Evolutionary conservation across 1,140 invertebrate genomes (phyloP).

Genomic region (Orussus abietinus): DNA sequence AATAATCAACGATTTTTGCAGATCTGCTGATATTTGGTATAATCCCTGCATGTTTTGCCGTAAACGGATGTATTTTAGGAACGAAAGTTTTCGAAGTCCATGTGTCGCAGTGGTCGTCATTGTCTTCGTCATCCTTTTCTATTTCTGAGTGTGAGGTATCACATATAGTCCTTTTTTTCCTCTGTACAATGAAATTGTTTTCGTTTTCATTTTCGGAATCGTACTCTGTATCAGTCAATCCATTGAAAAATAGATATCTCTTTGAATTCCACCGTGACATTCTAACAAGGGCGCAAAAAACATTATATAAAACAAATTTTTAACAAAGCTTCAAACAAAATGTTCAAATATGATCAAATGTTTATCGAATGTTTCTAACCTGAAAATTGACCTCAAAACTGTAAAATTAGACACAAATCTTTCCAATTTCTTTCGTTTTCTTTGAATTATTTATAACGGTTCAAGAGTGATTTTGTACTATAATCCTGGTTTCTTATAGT

Average conservation of each 20-base stretch:
- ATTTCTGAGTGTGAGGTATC: constrained; percentile 12
- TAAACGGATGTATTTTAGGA: constrained; percentile 10
- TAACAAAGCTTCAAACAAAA: constrained; percentile 10
- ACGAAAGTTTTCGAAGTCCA: constrained; percentile 11
- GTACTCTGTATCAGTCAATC: constrained; percentile 9
- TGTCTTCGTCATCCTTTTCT: constrained; percentile 8
- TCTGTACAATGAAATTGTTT: constrained; percentile 7
- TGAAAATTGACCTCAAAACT: constrained; percentile 5
- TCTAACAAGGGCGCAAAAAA: constrained; percentile 13
- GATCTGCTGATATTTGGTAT: constrained; percentile 11
- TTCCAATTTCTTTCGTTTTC: constrained; percentile 1
- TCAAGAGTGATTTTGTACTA: constrained; percentile 10
- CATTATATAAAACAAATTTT: constrained; percentile 12
- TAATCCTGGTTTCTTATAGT: constrained; percentile 5
- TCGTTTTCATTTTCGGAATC: constrained; percentile 6
- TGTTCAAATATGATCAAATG: constrained; percentile 13
- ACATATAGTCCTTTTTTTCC: constrained; percentile 11
- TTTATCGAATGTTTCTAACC: constrained; percentile 12
- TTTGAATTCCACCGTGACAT: constrained; percentile 7
- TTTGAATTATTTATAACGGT: too few species aligned
- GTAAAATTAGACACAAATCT: too few species aligned
- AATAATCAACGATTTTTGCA: constrained; percentile 10
- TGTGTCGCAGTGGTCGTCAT: constrained; percentile 3
- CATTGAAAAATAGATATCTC: constrained; percentile 6
- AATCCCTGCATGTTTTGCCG: constrained; percentile 8